phyloP scores from a whole-genome alignment of 2,797 vertebrate species.

The Rhadinocentrus ornatus region DNA sequence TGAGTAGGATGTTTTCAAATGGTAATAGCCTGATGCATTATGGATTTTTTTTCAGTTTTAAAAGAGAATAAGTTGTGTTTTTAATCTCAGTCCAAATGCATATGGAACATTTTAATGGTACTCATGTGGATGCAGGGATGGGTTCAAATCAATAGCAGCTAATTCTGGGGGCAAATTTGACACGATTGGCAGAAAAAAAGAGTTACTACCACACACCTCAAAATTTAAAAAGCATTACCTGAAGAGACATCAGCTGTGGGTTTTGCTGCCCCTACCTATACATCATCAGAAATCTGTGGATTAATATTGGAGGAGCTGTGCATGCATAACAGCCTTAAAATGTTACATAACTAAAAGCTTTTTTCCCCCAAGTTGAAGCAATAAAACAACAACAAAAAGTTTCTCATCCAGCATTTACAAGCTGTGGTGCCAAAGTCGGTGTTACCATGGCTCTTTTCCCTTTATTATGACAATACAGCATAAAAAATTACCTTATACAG shows the following conservation, averaged over 20 bases:
- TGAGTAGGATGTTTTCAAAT: too few relatives aligned
- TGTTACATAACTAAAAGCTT: background rate
- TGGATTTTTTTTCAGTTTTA: too few relatives aligned
- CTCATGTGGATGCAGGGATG: background rate
- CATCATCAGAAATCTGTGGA: background rate
- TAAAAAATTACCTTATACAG: background rate
- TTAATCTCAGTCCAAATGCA: background rate
- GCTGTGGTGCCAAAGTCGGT: too few relatives aligned
- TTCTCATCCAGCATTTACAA: too few relatives aligned
- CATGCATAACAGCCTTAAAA: background rate
- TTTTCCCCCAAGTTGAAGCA: background rate
- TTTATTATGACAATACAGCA: background rate
- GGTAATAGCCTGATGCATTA: too few relatives aligned
- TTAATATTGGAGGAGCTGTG: background rate
- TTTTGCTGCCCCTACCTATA: background rate
- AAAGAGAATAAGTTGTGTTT: too few relatives aligned
- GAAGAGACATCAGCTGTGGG: background rate
- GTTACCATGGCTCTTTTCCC: too few relatives aligned
- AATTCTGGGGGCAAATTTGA: background rate
- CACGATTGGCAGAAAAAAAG: too few relatives aligned
- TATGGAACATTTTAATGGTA: background rate
- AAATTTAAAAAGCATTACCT: background rate
- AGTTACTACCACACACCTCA: background rate
- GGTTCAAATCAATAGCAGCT: too few relatives aligned
- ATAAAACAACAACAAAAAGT: too few relatives aligned